Evolutionary conservation across 2,888 invertebrate genomes (phyloP).

Genomic region (Temnothorax ravouxi): DNA sequence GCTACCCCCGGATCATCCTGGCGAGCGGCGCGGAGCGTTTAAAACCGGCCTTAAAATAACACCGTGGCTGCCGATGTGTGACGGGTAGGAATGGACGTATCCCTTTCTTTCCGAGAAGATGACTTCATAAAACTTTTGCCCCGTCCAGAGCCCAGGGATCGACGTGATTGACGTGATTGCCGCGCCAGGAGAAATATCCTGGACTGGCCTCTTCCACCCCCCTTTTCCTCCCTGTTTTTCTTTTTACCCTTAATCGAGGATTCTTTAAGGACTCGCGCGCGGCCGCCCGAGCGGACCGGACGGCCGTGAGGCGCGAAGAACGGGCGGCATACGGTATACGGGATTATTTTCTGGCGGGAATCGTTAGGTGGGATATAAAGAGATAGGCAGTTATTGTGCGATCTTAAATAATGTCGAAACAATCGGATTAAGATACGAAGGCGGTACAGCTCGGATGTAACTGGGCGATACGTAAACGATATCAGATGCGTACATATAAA

Average conservation of each 20-base stretch:
- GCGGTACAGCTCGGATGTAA: not conserved
- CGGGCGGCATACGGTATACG: conserved; percentile 32
- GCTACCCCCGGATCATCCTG: conserved; percentile 73
- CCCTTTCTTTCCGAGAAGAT: conserved; percentile 84
- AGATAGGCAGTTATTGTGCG: not conserved
- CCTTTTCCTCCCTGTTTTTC: conserved; percentile 60
- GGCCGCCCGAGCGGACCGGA: not conserved
- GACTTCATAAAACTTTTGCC: conserved; percentile 83
- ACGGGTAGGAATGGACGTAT: conserved; percentile 77
- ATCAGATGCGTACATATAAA: not conserved
- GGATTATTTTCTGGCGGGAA: conserved; percentile 16
- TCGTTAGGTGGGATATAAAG: not conserved
- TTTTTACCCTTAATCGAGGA: conserved; percentile 70
- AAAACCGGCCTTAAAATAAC: conserved; percentile 83
- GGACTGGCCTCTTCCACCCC: not conserved
- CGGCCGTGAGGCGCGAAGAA: conserved; percentile 22
- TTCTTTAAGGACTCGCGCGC: conserved; percentile 54
- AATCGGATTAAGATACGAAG: not conserved
- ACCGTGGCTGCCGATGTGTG: conserved; percentile 74
- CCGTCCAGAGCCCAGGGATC: conserved; percentile 67
- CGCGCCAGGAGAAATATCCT: conserved; percentile 51
- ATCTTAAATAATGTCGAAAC: not conserved
- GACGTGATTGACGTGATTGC: conserved; percentile 76
- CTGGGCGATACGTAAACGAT: not conserved
- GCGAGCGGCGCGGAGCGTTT: conserved; percentile 66